phyloP scores from a whole-genome alignment of 35 echinoderm and acorn worm genomes.

The Apostichopus parvimensis region DNA sequence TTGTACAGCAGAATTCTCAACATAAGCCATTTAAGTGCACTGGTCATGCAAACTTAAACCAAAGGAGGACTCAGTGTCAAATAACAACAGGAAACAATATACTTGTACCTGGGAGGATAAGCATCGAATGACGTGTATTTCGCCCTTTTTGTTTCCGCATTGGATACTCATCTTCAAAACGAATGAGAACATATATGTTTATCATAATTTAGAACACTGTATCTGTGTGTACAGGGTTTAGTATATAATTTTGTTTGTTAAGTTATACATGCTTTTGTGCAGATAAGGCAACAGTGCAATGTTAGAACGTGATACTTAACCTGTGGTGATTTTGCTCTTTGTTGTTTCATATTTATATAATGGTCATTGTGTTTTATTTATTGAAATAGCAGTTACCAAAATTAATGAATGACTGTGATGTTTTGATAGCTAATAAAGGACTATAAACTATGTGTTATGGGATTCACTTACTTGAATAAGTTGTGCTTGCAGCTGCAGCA shows the following conservation, averaged over 20 bases:
- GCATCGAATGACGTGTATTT: constrained; percentile 47
- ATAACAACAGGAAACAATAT: constrained; percentile 19
- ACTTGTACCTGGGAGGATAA: constrained; percentile 54
- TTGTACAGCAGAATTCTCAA: neutral
- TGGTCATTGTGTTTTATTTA: too few relatives aligned
- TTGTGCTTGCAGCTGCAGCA: too few relatives aligned
- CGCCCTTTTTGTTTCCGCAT: constrained; percentile 49
- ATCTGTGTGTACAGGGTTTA: too few relatives aligned
- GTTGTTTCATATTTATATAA: neutral
- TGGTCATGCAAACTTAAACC: neutral
- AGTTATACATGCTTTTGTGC: constrained; percentile 8
- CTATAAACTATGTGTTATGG: too few relatives aligned
- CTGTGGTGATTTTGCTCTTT: neutral
- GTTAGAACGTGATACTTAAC: neutral
- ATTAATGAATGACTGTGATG: too few relatives aligned
- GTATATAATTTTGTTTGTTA: too few relatives aligned
- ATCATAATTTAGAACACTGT: neutral
- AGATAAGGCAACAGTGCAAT: neutral
- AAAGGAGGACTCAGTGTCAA: neutral
- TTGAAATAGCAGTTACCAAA: too few relatives aligned
- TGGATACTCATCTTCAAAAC: constrained; percentile 54
- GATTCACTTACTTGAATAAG: too few relatives aligned
- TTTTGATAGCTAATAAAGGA: too few relatives aligned
- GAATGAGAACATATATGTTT: constrained; percentile 15
- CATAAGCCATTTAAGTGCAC: neutral